Base-by-base conservation (phyloP, 1,140 invertebrate genomes). In the Trachymyrmex septentrionalis region DNA sequence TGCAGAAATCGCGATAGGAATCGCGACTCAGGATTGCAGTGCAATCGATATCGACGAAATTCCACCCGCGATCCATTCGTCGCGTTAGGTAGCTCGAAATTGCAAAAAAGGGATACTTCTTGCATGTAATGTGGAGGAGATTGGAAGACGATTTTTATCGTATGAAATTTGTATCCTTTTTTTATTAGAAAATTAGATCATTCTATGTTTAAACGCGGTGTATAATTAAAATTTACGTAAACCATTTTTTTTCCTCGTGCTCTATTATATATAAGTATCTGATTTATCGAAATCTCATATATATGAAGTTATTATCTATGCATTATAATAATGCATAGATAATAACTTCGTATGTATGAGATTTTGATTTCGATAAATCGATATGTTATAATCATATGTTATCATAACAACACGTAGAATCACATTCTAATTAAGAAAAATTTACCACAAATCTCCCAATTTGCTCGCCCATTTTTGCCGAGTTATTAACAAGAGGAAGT, bases 1-100 rank as follows among this genome's bases (percentile, higher is more conserved):
- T 61, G 59, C 57, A 50, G 55, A 14, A 75, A 63, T 84, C 80
- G 80, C 80, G 69, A 84, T 84, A 57, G 14, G 38, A 44, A 44
- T 44, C 38, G 9, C 38, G 38, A 44, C 9, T 44, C 38, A 44
- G 38, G 38, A 44, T 80, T 21, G 30, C 6, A 27, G 21, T 21
- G 16, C 67, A 16, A 75, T 84, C 69, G 80, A 75, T 82, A 30
- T 34, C 69, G 34, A 27, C n/a, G 53, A 24, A 55, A 59, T 61
- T 30, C 24, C 19, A 44, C 48, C 44, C 38, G 10, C 73, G 73
- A 76, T 44, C 30, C 53, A 21, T 24, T 53, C 30, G 55, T 12
- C 53, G n/a, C 10, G 53, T 21, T 34, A n/a, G 9, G n/a, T 10
- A 10, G n/a, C 1, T 66, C 44, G 38, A 73, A 73, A 75, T 75